phyloP scores from a whole-genome alignment of 1,140 invertebrate genomes.

The Orussus abietinus region DNA sequence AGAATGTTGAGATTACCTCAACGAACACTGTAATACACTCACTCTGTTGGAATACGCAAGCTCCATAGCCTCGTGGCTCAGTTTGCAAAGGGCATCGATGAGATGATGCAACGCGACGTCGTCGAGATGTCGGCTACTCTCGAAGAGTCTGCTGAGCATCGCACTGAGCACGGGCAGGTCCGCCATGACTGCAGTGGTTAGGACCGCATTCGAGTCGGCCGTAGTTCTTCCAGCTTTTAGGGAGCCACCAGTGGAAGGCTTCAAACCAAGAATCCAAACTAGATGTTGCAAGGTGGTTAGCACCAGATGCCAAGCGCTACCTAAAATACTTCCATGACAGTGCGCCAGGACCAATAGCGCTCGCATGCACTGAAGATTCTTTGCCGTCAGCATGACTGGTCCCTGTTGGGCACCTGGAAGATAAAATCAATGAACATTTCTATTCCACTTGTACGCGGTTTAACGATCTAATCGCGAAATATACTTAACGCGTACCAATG shows the following conservation, averaged over 20 bases:
- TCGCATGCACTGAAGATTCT: constrained; percentile 95
- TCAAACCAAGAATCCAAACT: constrained; percentile 96
- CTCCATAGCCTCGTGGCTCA: constrained; percentile 97
- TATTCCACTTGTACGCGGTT: background rate
- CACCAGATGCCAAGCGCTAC: constrained; percentile 92
- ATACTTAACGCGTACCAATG: constrained; percentile 54
- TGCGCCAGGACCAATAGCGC: constrained; percentile 85
- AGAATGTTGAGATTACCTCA: background rate
- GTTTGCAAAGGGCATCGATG: constrained; percentile 93
- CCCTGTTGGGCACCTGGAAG: constrained; percentile 71
- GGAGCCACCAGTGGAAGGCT: constrained; percentile 88
- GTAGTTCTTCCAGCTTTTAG: constrained; percentile 73
- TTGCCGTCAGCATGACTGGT: constrained; percentile 97
- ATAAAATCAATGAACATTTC: background rate
- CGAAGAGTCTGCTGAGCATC: constrained; percentile 90
- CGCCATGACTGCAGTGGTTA: constrained; percentile 93
- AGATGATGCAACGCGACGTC: constrained; percentile 94
- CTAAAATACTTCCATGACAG: constrained; percentile 87
- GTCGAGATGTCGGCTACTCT: constrained; percentile 90
- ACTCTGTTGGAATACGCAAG: constrained; percentile 90
- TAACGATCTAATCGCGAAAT: too few relatives aligned
- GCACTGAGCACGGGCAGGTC: constrained; percentile 89
- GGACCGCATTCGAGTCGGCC: constrained; percentile 83
- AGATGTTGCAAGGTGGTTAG: constrained; percentile 94
- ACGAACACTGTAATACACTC: constrained; percentile 30